Conservation (phyloP, 2,113 vertebrate genomes). For the Zosterops hypoxanthus region DNA sequence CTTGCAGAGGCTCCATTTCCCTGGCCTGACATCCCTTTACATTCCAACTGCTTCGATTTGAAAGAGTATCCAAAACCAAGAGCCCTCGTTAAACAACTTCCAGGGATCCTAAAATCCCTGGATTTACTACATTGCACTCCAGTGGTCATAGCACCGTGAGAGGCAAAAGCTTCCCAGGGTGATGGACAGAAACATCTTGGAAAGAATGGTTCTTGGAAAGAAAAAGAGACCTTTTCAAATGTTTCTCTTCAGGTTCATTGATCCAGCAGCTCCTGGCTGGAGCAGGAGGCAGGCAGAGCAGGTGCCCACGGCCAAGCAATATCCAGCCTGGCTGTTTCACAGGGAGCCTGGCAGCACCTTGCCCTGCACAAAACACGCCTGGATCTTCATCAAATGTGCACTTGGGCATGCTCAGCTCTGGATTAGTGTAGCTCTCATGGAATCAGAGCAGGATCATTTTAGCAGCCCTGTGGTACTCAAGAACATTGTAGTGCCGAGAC, state of each 20-base stretch:
- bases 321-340: neutral
- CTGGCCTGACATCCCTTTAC: neutral
- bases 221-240: neutral
- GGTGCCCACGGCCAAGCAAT: neutral
- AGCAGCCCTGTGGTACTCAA: neutral
- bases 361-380: neutral
- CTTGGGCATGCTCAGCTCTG: neutral
- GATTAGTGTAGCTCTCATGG: accelerated
- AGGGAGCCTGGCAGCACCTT: neutral
- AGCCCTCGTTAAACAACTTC: neutral
- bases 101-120: neutral
- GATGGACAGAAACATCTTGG: neutral
- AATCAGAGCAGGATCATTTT: neutral
- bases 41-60: neutral
- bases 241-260: neutral
- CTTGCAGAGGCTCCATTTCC: neutral
- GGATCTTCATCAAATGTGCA: accelerated
- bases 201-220: neutral
- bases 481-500: neutral
- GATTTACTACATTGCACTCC: neutral
- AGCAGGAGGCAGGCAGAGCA: neutral
- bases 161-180: neutral
- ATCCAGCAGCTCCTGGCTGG: neutral
- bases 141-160: neutral
- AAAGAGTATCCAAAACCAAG: neutral